phyloP scores from a whole-genome alignment of 1,140 invertebrate species.

The Brachionus asplanchnoidis region DNA sequence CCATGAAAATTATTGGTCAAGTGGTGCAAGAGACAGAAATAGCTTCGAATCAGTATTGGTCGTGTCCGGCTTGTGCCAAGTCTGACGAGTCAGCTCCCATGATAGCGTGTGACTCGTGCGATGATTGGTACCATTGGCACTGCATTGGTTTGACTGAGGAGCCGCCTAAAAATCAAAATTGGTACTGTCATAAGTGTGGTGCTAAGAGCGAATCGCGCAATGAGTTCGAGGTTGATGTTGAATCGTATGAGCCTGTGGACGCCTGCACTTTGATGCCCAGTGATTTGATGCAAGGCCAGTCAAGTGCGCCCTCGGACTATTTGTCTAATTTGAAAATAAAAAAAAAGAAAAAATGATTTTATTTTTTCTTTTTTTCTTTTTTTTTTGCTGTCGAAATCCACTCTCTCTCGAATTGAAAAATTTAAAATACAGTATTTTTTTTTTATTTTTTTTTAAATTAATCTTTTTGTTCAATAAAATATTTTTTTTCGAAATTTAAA shows the following conservation, averaged over 20 bases:
- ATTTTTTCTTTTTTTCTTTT: not conserved
- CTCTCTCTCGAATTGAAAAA: not conserved
- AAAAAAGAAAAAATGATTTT: conserved; percentile 14
- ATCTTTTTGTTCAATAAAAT: not conserved
- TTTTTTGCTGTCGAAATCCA: not conserved
- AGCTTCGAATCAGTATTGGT: conserved; percentile 17
- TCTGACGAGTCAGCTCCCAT: conserved; percentile 5
- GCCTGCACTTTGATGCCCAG: not conserved
- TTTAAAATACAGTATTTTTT: not conserved
- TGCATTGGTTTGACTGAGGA: conserved; percentile 22
- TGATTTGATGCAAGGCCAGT: not conserved
- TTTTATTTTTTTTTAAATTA: not conserved
- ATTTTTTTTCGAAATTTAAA: not conserved
- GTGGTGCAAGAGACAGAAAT: conserved; percentile 32
- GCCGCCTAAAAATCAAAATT: conserved; percentile 41
- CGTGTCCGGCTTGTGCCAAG: conserved; percentile 8
- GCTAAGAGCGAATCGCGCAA: not conserved
- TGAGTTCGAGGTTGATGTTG: not conserved
- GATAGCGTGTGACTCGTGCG: conserved; percentile 38
- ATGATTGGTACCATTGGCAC: conserved; percentile 40
- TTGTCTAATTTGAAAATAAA: conserved; percentile 29
- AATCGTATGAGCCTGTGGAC: not conserved
- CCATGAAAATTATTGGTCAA: conserved; percentile 38
- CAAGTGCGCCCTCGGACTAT: not conserved
- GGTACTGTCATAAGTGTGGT: conserved; percentile 35